Evolutionary conservation across 1,140 invertebrate genomes (phyloP), one percentile per base, ranked within the genome.

Genomic region (Eurytemora carolleeae): DNA sequence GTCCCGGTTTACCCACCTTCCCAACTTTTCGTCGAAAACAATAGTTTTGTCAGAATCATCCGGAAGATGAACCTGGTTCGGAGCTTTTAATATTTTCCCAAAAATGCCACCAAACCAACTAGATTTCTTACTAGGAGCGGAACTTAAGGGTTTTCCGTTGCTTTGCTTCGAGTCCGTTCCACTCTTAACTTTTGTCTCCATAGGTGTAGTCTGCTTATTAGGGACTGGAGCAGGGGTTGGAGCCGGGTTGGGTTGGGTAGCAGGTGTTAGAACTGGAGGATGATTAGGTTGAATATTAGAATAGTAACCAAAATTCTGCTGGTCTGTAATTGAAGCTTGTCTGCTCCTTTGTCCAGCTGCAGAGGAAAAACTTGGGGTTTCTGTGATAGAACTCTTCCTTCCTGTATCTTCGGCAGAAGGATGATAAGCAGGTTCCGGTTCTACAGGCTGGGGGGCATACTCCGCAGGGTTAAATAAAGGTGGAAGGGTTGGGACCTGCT

Each of bases 1-100:
- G 20, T 57, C 54, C 17, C 17, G 17, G 55, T 62, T 53, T 7
- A 62, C 53, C 60, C 60, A 62, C n/a, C 55, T 18, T 18, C 54
- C 54, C 53, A 23, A 18, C 3, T 55, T 56, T 20, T 62, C 60
- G 18, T 62, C 60, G 17, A 20, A 62, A 26, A 23, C 19, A 20
- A 62, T 62, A 2, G 53, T 25, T 24, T 57, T 21, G 24, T 55
- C 53, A 16, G n/a, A 24, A 44, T 62, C 60, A 23, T 62, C 60
- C 1, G 60, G 60, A 2, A 62, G 31, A 62, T 62, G 60, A 17
- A 54, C 60, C 20, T 62, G 60, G 54, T 62, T 62, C 18, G 60
- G 60, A 2, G 60, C 52, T 22, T 16, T 23, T n/a, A 62, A 21
- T 17, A 62, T 19, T 16, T 25, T 22, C 16, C 60, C 60, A 53